Conservation (phyloP, 1,140 invertebrate genomes). For the Hydropsyche tenuis region DNA sequence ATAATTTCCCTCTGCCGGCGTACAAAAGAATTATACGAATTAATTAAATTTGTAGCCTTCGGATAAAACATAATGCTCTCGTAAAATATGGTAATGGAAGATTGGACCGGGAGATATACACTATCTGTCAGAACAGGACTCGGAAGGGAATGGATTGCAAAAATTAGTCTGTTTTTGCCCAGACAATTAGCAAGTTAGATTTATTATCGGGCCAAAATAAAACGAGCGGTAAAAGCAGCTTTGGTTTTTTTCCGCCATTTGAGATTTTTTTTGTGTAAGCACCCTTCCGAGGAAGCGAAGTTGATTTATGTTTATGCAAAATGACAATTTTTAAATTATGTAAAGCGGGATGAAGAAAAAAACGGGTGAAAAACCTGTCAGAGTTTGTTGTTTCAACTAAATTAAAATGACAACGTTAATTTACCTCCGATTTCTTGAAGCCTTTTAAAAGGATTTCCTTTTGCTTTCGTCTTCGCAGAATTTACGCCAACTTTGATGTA, state of each 20-base stretch:
- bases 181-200: constrained; percentile 14
- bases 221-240: no score
- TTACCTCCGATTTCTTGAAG: constrained; percentile 3
- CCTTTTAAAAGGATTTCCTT: not conserved
- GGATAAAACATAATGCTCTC: constrained; percentile 28
- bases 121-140: constrained; percentile 14
- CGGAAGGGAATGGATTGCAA: constrained; percentile 11
- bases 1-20: constrained; percentile 14
- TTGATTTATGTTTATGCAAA: not conserved
- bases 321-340: constrained; percentile 14
- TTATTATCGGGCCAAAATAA: no score
- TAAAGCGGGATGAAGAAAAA: not conserved
- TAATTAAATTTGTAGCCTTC: constrained; percentile 29
- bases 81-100: constrained; percentile 34
- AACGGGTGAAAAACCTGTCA: not conserved
- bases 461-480: not conserved
- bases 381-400: constrained; percentile 3
- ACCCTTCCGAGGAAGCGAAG: no score
- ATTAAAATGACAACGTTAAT: constrained; percentile 1
- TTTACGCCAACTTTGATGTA: not conserved
- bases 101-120: not conserved
- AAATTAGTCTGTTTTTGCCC: constrained; percentile 9
- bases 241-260: no score
- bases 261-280: no score
- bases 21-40: constrained; percentile 27